Evolutionary conservation across 2,888 invertebrate species (phyloP), one percentile per base, ranked within the genome.

Genomic region (Halictus quadricinctus): DNA sequence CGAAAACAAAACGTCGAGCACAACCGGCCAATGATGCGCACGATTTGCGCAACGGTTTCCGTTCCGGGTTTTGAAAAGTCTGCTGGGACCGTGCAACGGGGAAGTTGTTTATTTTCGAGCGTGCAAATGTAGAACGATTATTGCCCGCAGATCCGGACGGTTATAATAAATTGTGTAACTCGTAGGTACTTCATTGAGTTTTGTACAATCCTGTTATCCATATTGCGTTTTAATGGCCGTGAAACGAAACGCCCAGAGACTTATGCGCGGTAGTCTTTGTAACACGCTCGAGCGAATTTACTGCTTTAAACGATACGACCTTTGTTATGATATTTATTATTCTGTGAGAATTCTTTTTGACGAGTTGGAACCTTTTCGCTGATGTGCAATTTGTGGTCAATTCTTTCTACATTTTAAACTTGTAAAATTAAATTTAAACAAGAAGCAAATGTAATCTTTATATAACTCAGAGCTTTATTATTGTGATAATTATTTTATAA

Each of bases 21-120:
- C 70, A 70, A 36, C 8, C 84, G 69, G 46, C 29, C 58, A 25
- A 83, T 50, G 69, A 48, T 72, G 48, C 72, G 15, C 43, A 18
- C 43, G 64, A 36, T 46, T 81, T 50, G 70, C 54, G 25, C 50
- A 72, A 25, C 15, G 54, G 18, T 72, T 83, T 75, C 70, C 78
- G 15, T 66, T 76, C 46, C 36, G 48, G 5, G 36, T 36, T 54
- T 41, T 43, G 78, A 75, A 84, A 79, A 79, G 29, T 46, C 25
- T 54, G 12, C 48, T 43, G 66, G 46, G 64, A 72, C 72, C 29
- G 6, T 25, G 18, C 10, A 18, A 18, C 10, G 12, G 6, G 46
- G 64, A 25, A 21, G 15, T 46, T 64, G n/a, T 46, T 29, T 29
- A 46, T 70, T 77, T 25, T 41, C 12, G 25, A 41, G 29, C 48